Conservation (phyloP, 2,797 vertebrate species). For the Anableps anableps region DNA sequence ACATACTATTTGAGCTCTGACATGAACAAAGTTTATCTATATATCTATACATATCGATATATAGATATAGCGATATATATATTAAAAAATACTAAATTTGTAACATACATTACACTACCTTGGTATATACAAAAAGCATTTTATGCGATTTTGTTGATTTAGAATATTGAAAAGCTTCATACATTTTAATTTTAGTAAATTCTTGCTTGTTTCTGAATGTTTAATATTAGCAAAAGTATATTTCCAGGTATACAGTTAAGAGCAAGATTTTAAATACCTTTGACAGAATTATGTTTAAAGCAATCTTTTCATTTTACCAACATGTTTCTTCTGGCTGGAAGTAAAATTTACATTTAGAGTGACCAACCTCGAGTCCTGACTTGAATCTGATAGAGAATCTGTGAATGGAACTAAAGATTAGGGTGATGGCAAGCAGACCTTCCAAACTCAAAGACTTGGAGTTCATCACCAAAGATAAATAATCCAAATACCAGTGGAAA, state of each 20-base stretch:
- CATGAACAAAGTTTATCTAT: background rate
- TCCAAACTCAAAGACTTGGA: background rate
- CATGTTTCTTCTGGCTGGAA: background rate
- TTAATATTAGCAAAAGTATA: background rate
- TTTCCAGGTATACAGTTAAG: background rate
- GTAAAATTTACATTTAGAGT: background rate
- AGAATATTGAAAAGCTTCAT: background rate
- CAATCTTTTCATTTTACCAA: background rate
- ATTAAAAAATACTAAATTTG: no score
- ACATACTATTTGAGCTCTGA: constrained; percentile 2
- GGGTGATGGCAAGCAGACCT: background rate
- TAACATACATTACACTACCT: background rate
- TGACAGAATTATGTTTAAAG: background rate
- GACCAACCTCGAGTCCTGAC: background rate
- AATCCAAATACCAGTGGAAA: background rate
- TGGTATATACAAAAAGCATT: background rate
- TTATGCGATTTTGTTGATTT: background rate
- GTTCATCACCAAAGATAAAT: background rate
- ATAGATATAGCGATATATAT: no score
- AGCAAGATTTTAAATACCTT: background rate
- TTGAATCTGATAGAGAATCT: background rate
- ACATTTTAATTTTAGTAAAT: background rate
- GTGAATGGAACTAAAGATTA: background rate
- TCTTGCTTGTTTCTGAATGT: background rate
- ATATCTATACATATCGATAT: background rate